Base-by-base conservation (phyloP, 2,113 vertebrate genomes). In the Emydura subglobosa region DNA sequence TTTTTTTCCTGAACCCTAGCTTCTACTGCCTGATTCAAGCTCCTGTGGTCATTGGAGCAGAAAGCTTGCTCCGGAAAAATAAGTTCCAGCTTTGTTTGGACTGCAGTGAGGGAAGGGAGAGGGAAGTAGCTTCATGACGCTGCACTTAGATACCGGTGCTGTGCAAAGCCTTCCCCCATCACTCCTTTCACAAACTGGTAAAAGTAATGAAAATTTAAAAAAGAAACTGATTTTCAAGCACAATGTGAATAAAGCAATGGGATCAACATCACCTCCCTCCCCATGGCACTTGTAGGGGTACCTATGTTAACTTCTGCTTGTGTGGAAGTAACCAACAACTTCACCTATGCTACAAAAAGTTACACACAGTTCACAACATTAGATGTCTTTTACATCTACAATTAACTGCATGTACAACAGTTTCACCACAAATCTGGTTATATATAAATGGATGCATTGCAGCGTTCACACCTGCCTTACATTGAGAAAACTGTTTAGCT, bases 71-170 rank as follows among this genome's bases (percentile, higher is more conserved):
- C 86, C 53, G 27, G 79, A 4, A 57, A 83, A 14, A 65, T 16
- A 31, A 49, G 31, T 79, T 83, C 84, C 93, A 84, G 85, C 83
- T 85, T 55, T 49, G 82, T 22, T 55, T 68, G 47, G 57, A 4
- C 79, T 79, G 87, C 82, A 47, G 51, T 0, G 0, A 0, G 2
- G 53, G 80, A 84, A 82, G 65, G 47, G 39, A 65, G 42, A 0
- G 1, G 51, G 2, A 7, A 68, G 92, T 47, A 85, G 57, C 1
- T 68, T 88, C 4, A 79, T 8, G 82, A 72, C 44, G 2, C 6
- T 2, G 27, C 39, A 19, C 17, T 49, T 10, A 86, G 82, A 80
- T 79, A 94, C 34, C 50, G 16, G 7, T 0, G 12, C 53, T 7
- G 14, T 31, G 25, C 14, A 92, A 79, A 65, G 7, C 82, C 91